Evolutionary conservation across 1,140 invertebrate species (phyloP).

Genomic region (honey bee (Apis mellifera)): DNA sequence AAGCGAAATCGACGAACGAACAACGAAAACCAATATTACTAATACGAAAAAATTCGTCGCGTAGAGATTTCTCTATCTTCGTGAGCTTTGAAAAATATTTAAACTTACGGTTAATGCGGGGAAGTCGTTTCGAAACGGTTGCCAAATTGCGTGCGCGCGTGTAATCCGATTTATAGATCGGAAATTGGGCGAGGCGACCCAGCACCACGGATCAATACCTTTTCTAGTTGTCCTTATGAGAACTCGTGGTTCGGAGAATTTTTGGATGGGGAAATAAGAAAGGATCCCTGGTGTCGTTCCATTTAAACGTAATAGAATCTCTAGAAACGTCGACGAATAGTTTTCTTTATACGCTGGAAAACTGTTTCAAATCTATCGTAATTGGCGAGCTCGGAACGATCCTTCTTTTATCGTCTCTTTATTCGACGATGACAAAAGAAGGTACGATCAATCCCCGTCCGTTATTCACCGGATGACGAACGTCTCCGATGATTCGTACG

Average conservation of each 20-base stretch:
- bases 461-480: background rate
- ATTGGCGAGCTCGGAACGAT: background rate
- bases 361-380: too few relatives aligned
- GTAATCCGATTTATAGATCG: conserved; percentile 41
- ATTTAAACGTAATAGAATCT: background rate
- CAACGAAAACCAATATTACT: conserved; percentile 37
- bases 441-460: background rate
- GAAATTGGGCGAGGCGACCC: conserved; percentile 30
- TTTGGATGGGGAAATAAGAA: background rate
- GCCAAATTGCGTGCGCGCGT: conserved; percentile 27
- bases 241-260: background rate
- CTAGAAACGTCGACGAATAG: background rate
- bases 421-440: background rate
- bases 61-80: too few relatives aligned
- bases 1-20: background rate
- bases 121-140: background rate
- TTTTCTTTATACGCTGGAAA: too few relatives aligned
- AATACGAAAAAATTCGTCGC: too few relatives aligned
- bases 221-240: background rate
- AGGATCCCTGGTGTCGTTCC: background rate
- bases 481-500: background rate
- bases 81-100: background rate
- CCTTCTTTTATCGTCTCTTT: background rate
- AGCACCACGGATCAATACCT: conserved; percentile 29
- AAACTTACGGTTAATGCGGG: conserved; percentile 21